These are phyloP conservation scores for Drosophila ezoana DNA, from an alignment of 2,888 invertebrate genomes.

Conservation along the genomic window DNA sequence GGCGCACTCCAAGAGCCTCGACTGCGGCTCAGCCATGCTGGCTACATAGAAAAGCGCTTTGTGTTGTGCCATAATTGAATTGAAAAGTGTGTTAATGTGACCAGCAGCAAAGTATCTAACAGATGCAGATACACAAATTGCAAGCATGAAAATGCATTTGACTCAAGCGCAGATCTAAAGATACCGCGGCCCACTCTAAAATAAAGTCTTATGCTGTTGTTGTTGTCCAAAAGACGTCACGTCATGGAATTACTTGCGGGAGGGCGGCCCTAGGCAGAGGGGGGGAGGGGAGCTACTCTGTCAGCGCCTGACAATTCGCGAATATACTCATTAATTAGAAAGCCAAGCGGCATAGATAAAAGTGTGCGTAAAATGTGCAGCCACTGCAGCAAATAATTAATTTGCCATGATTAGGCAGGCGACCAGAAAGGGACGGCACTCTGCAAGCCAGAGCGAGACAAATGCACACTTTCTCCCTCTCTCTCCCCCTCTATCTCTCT, in stretches of 20 bases:
- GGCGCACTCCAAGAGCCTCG: conserved; percentile 33
- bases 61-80: conserved; percentile 67
- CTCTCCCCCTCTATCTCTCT: too few species aligned
- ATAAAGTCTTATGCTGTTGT: conserved; percentile 7
- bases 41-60: conserved; percentile 66
- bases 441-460: too few species aligned
- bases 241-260: conserved; percentile 31
- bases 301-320: conserved; percentile 75
- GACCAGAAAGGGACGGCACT: conserved; percentile 4
- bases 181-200: conserved; percentile 43
- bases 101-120: conserved; percentile 54
- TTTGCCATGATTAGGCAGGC: conserved; percentile 40
- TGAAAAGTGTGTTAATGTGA: conserved; percentile 77
- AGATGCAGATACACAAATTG: conserved; percentile 36
- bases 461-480: too few species aligned
- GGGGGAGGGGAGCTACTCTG: conserved; percentile 48
- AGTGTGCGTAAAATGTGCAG: conserved; percentile 36
- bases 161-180: conserved; percentile 48
- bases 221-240: conserved; percentile 7
- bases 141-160: conserved; percentile 46
- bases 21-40: background rate
- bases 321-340: conserved; percentile 81
- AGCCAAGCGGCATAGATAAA: conserved; percentile 60
- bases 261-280: background rate
- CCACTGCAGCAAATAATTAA: conserved; percentile 48